Base-by-base conservation (phyloP, 2,797 vertebrate species). In the Xenopus petersii region DNA sequence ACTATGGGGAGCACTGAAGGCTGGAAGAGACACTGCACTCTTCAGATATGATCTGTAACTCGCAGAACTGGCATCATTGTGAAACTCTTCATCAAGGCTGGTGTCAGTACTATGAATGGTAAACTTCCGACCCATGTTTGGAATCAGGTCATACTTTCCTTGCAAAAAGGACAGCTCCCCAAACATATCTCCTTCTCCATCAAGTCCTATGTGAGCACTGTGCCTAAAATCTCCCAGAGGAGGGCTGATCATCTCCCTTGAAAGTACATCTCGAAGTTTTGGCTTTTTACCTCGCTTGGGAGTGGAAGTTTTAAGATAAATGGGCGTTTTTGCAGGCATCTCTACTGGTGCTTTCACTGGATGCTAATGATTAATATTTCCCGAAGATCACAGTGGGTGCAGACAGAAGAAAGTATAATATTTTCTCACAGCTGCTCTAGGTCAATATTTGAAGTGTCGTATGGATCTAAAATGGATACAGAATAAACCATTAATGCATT, bases 321-420 rank as follows among this genome's bases (percentile, higher is more conserved):
- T 93, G 13, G 94, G 93, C 0, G 91, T 92, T 85, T 94, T 95
- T 12, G 92, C 92, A 0, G 93, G 93, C 94, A 95, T 94, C n/a
- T 65, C 33, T 24, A 2, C 68, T 46, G 9, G 62, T 3, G 4
- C 10, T 49, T 10, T 67, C 64, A 12, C 49, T 51, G 6, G 11
- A 12, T 15, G 49, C 6, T 8, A 5, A 24, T 7, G 42, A 62
- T 48, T 9, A 17, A 21, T 56, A 12, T 12, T 15, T 5, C 5
- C 13, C 3, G 54, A 16, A 56, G 54, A 2, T 56, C 51, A 55
- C 12, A 17, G 16, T 17, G 13, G 4, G 16, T 15, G 15, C n/a
- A 56, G 15, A 56, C 2, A 56, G 15, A 16, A 56, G 15, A 15
- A 16, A 8, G 54, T 56, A 0, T 5, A 56, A 17, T 16, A 16